Evolutionary conservation across 2,113 vertebrate genomes (phyloP).

Genomic region (Speoplatyrhinus poulsoni): DNA sequence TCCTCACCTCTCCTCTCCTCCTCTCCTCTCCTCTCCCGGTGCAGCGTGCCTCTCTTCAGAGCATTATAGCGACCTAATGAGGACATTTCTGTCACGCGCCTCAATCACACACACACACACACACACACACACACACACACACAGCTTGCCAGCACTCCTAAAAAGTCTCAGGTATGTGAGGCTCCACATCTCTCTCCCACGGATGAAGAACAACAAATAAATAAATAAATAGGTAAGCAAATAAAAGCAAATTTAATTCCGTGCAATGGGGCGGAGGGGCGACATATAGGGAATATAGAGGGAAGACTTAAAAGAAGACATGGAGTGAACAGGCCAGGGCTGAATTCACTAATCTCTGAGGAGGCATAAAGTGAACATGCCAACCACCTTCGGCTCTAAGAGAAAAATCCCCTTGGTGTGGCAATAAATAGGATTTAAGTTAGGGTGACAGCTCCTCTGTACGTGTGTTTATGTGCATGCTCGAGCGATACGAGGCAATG

Average conservation of each 20-base stretch:
- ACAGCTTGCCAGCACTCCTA: conserved; percentile 58
- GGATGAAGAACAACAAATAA: conserved; percentile 71
- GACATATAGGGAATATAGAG: neutral
- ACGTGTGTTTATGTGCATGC: conserved; percentile 48
- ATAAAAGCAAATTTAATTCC: conserved; percentile 75
- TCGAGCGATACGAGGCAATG: conserved; percentile 65
- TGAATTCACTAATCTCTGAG: conserved; percentile 78
- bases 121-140: conserved; percentile 14
- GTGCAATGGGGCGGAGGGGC: conserved; percentile 21
- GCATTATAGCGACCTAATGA: conserved; percentile 79
- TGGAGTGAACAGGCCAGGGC: conserved; percentile 65
- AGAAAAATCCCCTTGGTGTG: conserved; percentile 69
- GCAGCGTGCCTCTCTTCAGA: conserved; percentile 60
- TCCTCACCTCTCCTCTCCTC: conserved; percentile 12
- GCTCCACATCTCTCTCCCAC: conserved; percentile 34
- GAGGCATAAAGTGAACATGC: conserved; percentile 79
- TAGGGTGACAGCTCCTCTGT: conserved; percentile 73
- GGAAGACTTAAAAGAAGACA: conserved; percentile 73
- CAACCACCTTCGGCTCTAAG: conserved; percentile 76
- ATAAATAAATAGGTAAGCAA: conserved; percentile 73
- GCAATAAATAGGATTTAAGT: conserved; percentile 80
- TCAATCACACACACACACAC: conserved; percentile 71
- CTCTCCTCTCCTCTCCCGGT: conserved; percentile 38
- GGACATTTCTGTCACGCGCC: conserved; percentile 81
- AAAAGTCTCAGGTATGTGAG: conserved; percentile 73